phyloP scores from a whole-genome alignment of 2,797 vertebrate genomes.

The Galagoides demidoff region DNA sequence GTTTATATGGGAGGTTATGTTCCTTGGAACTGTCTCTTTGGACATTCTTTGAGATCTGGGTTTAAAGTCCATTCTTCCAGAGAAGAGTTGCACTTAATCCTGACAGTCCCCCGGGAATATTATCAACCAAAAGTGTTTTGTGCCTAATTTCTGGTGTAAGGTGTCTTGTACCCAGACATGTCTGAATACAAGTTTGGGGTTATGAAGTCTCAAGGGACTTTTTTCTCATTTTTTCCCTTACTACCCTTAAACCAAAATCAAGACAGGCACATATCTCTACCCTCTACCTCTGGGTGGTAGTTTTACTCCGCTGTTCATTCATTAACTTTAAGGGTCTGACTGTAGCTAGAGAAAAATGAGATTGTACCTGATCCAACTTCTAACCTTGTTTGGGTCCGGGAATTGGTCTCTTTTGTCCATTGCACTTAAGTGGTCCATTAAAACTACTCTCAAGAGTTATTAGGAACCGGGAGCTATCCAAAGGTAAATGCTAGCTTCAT shows the following conservation, averaged over 20 bases:
- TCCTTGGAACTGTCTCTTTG: slow-evolving; percentile 7
- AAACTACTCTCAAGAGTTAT: not conserved
- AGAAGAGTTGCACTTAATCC: not conserved
- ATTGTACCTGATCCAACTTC: not conserved
- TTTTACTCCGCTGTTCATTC: not conserved
- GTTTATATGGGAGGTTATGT: not conserved
- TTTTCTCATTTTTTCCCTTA: not conserved
- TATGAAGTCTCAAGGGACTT: not conserved
- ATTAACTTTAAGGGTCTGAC: not conserved
- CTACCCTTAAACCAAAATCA: not conserved
- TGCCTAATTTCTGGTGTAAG: slow-evolving; percentile 6
- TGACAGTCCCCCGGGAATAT: not conserved
- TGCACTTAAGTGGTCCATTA: not conserved
- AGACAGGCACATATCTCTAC: not conserved
- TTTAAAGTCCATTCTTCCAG: slow-evolving; percentile 38
- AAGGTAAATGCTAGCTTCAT: slow-evolving; percentile 9
- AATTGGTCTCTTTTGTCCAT: slow-evolving; percentile 27
- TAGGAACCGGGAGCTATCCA: not conserved
- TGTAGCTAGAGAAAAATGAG: not conserved
- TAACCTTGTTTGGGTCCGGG: not conserved
- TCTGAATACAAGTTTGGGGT: not conserved
- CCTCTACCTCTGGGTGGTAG: not conserved
- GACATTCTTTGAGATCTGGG: not conserved
- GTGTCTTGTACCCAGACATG: not conserved
- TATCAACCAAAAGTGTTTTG: slow-evolving; percentile 1